These are phyloP conservation scores for Tyrannus savana DNA, from an alignment of 2,113 vertebrate genomes.

Conservation along the genomic window DNA sequence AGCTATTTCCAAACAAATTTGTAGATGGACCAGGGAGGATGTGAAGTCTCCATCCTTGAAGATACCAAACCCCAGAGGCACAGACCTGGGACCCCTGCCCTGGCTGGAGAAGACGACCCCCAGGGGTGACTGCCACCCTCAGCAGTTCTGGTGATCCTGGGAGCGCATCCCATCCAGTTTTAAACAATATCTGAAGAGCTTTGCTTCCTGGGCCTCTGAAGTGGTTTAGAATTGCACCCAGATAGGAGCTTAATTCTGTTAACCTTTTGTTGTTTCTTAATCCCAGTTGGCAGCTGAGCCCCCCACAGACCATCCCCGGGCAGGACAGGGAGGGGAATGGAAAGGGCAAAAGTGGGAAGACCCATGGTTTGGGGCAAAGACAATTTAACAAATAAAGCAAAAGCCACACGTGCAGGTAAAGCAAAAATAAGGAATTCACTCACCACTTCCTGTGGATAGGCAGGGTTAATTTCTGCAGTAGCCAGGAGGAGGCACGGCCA, in stretches of 20 bases:
- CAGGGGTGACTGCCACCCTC: background rate
- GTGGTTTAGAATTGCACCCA: background rate
- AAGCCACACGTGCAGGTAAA: rapidly evolving
- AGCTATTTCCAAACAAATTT: background rate
- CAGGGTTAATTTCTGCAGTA: background rate
- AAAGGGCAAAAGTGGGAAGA: background rate
- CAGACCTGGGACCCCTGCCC: background rate
- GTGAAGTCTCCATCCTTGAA: background rate
- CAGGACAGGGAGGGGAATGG: rapidly evolving
- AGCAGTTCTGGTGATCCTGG: background rate
- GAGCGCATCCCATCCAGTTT: background rate
- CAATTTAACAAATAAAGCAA: background rate
- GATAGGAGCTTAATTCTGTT: background rate
- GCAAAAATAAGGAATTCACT: background rate
- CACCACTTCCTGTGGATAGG: rapidly evolving
- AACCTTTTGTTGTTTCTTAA: background rate
- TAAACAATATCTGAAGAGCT: background rate
- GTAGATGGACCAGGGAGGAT: background rate
- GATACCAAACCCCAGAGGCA: background rate
- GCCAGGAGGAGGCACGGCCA: background rate
- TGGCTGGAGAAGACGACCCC: background rate
- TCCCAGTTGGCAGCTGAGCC: background rate
- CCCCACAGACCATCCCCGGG: background rate
- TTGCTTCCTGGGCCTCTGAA: background rate
- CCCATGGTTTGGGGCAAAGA: background rate